Evolutionary conservation across 2,113 vertebrate genomes (phyloP).

Genomic region (Protobothrops mucrosquamatus): DNA sequence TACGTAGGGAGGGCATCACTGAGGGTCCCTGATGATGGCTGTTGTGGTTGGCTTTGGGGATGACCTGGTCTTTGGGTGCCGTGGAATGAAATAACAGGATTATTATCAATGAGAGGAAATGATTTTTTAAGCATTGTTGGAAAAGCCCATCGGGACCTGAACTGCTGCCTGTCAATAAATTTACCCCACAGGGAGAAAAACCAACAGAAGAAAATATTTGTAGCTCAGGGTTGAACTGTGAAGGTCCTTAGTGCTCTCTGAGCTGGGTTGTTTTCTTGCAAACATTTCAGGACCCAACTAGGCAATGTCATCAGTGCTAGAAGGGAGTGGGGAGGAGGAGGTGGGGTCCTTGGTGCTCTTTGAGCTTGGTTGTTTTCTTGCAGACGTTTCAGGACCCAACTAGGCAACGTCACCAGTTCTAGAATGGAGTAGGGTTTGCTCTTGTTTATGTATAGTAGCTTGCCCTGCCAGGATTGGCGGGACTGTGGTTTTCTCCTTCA

Average conservation of each 20-base stretch:
- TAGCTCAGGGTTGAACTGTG: not conserved
- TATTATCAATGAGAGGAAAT: not conserved
- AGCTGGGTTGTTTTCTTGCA: not conserved
- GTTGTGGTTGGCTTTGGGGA: not conserved
- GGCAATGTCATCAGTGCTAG: not conserved
- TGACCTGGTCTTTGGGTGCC: not conserved
- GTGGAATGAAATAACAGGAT: not conserved
- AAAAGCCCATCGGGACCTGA: not conserved
- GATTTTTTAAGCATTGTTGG: not conserved
- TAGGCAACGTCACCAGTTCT: too few relatives aligned
- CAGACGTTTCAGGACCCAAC: too few relatives aligned
- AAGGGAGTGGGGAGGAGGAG: not conserved
- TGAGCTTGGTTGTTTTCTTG: too few relatives aligned
- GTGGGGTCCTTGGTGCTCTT: too few relatives aligned
- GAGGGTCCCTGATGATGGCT: not conserved
- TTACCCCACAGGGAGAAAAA: not conserved
- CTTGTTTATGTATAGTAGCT: too few relatives aligned
- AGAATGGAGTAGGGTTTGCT: too few relatives aligned
- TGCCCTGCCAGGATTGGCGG: too few relatives aligned
- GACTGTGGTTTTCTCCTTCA: too few relatives aligned
- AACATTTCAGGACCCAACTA: not conserved
- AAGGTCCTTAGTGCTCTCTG: not conserved
- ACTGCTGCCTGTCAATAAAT: not conserved
- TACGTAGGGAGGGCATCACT: constrained; percentile 41
- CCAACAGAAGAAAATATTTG: not conserved